A percentile compares a stretch with the other conserved stretches of the same genome.
These are phyloP conservation scores for Torymus tubicola DNA, from an alignment of 2,888 invertebrate genomes.

Conservation along the genomic window DNA sequence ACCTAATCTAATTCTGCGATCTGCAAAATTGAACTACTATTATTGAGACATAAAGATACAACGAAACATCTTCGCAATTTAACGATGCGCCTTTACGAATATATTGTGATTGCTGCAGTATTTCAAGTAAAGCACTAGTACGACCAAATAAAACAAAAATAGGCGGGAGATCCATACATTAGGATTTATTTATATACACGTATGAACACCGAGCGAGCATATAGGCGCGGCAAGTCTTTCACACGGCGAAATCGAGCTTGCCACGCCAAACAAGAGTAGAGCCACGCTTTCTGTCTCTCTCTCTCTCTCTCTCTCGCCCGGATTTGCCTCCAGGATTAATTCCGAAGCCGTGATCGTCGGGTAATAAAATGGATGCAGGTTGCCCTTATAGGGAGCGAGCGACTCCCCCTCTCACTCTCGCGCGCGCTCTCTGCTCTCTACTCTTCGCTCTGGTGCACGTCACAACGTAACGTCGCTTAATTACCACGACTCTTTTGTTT, in stretches of 20 bases:
- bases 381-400: constrained; percentile 24
- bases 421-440: neutral
- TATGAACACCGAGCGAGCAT: neutral
- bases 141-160: too few species aligned
- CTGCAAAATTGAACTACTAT: too few species aligned
- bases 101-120: too few species aligned
- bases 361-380: constrained; percentile 2
- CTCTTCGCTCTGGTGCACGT: constrained; percentile 39
- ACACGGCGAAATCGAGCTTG: constrained; percentile 24
- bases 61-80: too few species aligned
- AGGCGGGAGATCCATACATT: too few species aligned
- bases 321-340: constrained; percentile 50
- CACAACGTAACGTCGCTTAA: constrained; percentile 60
- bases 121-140: neutral
- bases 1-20: too few species aligned
- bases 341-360: neutral
- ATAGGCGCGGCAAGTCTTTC: constrained; percentile 39
- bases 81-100: too few species aligned
- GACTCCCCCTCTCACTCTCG: neutral
- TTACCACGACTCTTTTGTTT: constrained; percentile 63
- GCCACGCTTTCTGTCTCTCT: too few species aligned
- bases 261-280: neutral
- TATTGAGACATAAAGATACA: too few species aligned
- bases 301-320: constrained; percentile 17
- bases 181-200: too few species aligned